Evolutionary conservation across 37 sponge, comb jelly and placozoan genomes (phyloP), one percentile per base, ranked within the genome.

Genomic region (Hormiphora californensis): DNA sequence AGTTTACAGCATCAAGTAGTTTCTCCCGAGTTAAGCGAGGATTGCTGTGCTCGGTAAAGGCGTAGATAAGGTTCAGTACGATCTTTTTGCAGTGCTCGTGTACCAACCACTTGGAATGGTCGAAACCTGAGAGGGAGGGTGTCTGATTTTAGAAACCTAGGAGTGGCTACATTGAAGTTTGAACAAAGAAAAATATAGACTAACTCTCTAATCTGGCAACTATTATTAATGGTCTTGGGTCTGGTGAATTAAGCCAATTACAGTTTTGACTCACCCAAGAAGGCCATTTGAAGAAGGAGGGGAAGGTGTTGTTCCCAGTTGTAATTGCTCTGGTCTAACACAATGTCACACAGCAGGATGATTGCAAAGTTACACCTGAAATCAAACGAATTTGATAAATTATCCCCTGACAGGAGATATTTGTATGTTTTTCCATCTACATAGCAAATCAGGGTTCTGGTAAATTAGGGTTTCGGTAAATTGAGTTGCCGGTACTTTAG

Each of bases 81-180:
- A 65, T 36, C 68, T 65, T 65, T 39, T 65, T 65, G 38, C 68
- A 65, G 68, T 65, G 68, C 38, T 65, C 68, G 68, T 65, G 68
- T 33, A 65, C 68, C 68, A 65, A 25, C 68, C 68, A 65, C 68
- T 65, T 65, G 38, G 36, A 17, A 39, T 65, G 68, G 21, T 65
- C 68, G 25, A 65, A 65, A 7, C 68, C 68, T 65, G 62, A 12
- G 51, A 15, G 51, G 8, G 11, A 46, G 51, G 51, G 51, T 46
- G 51, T 8, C 15, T 49, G 53, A 15, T 49, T 49, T 49, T 15
- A 49, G 53, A 49, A 17, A 9, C 15, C 53, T 17, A 49, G 53
- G 15, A 9, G 53, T 49, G 9, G 9, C 53, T 17, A 49, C 9
- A 17, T 49, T 49, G 53, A 49, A 15, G 53, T 49, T 9, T 49